A percentile compares a stretch with the other conserved stretches of the same genome.
phyloP scores from a whole-genome alignment of 2,888 invertebrate genomes.

The Phymatocera aterrima region DNA sequence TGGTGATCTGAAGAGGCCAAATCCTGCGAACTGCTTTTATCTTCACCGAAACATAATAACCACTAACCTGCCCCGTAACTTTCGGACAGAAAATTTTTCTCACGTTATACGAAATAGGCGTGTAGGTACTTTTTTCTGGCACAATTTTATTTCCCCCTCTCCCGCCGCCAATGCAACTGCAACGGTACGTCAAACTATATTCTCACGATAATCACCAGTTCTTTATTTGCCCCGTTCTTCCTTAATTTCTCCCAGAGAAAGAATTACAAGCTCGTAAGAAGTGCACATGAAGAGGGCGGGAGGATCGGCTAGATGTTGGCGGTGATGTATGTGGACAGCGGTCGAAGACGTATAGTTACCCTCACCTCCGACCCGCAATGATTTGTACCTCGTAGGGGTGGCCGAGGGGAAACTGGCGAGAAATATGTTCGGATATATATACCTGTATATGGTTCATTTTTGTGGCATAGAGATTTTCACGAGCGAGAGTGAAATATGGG shows the following conservation, averaged over 20 bases:
- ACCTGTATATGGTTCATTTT: constrained; percentile 15
- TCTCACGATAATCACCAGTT: too few relatives aligned
- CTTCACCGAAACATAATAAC: too few relatives aligned
- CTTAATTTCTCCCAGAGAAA: background rate
- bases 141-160: too few relatives aligned
- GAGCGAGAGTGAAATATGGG: constrained; percentile 26
- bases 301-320: background rate
- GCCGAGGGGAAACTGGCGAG: constrained; percentile 36
- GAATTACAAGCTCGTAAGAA: background rate
- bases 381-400: constrained; percentile 57
- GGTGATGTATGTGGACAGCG: constrained; percentile 41
- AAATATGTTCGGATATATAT: constrained; percentile 22
- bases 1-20: background rate
- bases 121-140: too few relatives aligned
- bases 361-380: constrained; percentile 52
- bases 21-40: background rate
- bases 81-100: too few relatives aligned
- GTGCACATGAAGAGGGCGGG: background rate
- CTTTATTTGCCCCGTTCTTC: background rate
- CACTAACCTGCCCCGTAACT: too few relatives aligned
- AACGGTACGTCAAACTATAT: too few relatives aligned
- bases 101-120: too few relatives aligned
- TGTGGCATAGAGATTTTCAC: constrained; percentile 12
- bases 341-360: constrained; percentile 38
- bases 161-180: too few relatives aligned